Evolutionary conservation across 2,888 invertebrate genomes (phyloP).

Genomic region (Ariolimax columbianus): DNA sequence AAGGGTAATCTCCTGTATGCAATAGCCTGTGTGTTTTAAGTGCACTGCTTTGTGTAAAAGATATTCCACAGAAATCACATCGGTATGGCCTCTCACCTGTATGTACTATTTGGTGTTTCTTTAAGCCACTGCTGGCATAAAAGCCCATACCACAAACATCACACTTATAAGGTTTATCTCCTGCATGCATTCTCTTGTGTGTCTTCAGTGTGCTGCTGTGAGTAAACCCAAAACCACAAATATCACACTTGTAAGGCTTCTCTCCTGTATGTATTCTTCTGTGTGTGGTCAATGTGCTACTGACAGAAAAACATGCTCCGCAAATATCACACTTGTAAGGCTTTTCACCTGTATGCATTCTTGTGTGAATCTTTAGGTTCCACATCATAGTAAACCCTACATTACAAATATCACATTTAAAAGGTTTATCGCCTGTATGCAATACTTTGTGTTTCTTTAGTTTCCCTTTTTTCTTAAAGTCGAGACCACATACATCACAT

Average conservation of each 20-base stretch:
- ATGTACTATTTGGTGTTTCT: neutral
- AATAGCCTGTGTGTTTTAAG: neutral
- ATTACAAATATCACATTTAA: conserved; percentile 2
- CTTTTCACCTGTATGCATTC: conserved; percentile 21
- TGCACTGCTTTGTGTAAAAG: conserved; percentile 3
- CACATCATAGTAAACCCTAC: neutral
- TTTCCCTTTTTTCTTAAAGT: neutral
- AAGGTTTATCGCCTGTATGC: conserved; percentile 3
- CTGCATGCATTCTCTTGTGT: neutral
- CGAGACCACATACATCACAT: conserved; percentile 14
- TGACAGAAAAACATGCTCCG: neutral
- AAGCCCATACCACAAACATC: neutral
- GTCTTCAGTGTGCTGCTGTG: conserved; percentile 1
- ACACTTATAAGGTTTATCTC: conserved; percentile 15
- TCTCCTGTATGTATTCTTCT: conserved; percentile 20
- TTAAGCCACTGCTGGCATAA: conserved; percentile 1
- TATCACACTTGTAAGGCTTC: conserved; percentile 21
- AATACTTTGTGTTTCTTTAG: neutral
- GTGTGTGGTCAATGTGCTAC: conserved; percentile 3
- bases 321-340: conserved; percentile 23
- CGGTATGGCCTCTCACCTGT: neutral
- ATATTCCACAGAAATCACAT: conserved; percentile 2
- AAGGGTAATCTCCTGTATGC: conserved; percentile 1
- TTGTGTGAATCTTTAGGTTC: conserved; percentile 11
- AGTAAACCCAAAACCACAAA: conserved; percentile 3